Evolutionary conservation across 2,113 vertebrate genomes (phyloP), one percentile per base, ranked within the genome.

Genomic region (Cyphomyrus discorhynchus): DNA sequence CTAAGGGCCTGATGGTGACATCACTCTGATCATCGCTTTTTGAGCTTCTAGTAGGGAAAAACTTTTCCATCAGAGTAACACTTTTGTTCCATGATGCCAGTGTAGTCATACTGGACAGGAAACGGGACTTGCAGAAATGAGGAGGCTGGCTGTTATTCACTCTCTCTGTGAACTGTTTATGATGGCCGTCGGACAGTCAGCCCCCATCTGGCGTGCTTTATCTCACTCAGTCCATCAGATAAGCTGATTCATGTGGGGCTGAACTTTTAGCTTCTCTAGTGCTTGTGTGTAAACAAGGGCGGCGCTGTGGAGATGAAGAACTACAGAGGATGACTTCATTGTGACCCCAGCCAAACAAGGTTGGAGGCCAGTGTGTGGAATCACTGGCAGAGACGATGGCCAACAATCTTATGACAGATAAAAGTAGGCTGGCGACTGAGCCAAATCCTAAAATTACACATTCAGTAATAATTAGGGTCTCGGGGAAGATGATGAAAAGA

Each of bases 151-250:
- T 66, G 62, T 31, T 70, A 1, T 5, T 31, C 3, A 87, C 5
- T 17, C 31, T 13, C 86, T 45, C 31, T 13, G 35, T 3, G 31
- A 87, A 10, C 19, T 87, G 52, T 42, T 58, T 35, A 87, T 11
- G 19, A 58, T 21, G 52, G 50, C 86, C 19, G 0, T 52, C 85
- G 52, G 17, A 7, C 85, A 87, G 50, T 58, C 24, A 3, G 42
- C 19, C 56, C 52, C 86, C 39, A 87, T 62, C 86, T 56, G 56
- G 35, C 11, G 35, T 56, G 15, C 17, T 58, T 58, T 58, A 62
- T 53, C 86, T 87, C 86, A 87, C 86, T 87, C 13, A 4, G 24
- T 87, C 42, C 53, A 58, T 87, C 86, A 87, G 86, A 39, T 56
- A 7, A 42, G 86, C 86, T 31, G 19, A 39, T 52, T 39, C 46